Base-by-base conservation (phyloP, 2,888 invertebrate species). In the Cantharis nigra region DNA sequence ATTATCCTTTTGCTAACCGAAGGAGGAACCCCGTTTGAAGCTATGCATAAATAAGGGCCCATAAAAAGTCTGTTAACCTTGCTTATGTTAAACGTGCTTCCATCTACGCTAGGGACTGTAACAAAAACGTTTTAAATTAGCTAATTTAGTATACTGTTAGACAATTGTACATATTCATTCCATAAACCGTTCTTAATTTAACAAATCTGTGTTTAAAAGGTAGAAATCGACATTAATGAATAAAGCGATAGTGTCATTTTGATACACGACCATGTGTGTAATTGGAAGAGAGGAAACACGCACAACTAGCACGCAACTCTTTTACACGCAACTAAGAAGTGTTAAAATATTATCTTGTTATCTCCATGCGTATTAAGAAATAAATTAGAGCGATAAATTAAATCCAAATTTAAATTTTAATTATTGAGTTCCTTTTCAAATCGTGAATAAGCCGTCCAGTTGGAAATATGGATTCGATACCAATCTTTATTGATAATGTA, bases 1-100 rank as follows among this genome's bases (percentile, higher is more conserved):
- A 94, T 94, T 84, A 97, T 96, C 85, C 96, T 90, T 88, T 96
- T 96, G 91, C 96, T 96, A 82, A 96, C 94, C 62, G 95, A 94
- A 2, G 96, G 96, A 9, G 96, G 96, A n/a, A 95, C 93, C 9
- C 95, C 95, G 84, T 95, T 95, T 64, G 94, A 93, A 1, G 95
- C 95, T 80, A 95, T 94, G 87, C 95, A 95, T 65, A 94, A 89
- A 86, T 94, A 94, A 63, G 94, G 93, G 3, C 95, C 95, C 90
- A 95, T 95, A 86, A 95, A 93, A 78, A 94, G 92, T 76, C 95
- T 89, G 81, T 92, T 94, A 72, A 94, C 93, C 70, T 92, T 90
- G 77, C 91, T 92, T 84, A 94, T 91, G 84, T 93, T 91, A 85
- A 94, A 89, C 80, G 92, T 91, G 7, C 93, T 90, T 0, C 94